Conservation (phyloP, 2,113 vertebrate species). For the Sialia sialis region DNA sequence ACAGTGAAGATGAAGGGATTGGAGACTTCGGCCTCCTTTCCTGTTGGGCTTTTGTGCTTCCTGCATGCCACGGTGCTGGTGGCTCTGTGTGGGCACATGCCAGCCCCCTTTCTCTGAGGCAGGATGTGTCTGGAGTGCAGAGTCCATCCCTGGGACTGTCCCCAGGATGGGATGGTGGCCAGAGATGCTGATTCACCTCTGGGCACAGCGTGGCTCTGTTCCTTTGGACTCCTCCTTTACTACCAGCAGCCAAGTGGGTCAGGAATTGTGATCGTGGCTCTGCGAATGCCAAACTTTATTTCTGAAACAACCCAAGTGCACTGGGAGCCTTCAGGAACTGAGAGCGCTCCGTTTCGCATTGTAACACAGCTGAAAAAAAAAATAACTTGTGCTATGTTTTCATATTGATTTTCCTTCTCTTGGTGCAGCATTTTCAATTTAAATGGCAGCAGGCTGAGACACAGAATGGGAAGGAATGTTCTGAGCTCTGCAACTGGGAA, state of each 20-base stretch:
- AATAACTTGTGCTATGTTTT: neutral
- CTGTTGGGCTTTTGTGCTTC: neutral
- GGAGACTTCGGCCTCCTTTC: neutral
- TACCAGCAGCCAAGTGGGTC: rapidly evolving
- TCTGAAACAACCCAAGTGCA: neutral
- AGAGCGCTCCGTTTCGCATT: neutral
- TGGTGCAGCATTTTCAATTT: slow-evolving; percentile 16
- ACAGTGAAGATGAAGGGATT: rapidly evolving
- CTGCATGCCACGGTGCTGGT: rapidly evolving
- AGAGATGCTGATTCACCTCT: neutral
- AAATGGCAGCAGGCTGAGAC: slow-evolving; percentile 23
- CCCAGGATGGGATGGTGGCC: neutral
- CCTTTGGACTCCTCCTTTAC: neutral
- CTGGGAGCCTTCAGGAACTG: neutral
- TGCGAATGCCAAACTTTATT: neutral
- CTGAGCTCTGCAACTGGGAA: slow-evolving; percentile 26
- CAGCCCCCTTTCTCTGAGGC: neutral
- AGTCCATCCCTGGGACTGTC: neutral
- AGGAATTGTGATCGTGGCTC: neutral
- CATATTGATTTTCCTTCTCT: slow-evolving; percentile 40
- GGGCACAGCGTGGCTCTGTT: neutral
- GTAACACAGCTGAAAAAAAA: neutral
- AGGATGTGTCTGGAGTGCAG: neutral
- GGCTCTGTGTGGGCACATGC: rapidly evolving
- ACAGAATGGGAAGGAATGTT: neutral